Percentiles rank a stretch among this genome's conserved stretches.
Conservation (phyloP, 2,113 vertebrate species). For the Chaenocephalus aceratus region DNA sequence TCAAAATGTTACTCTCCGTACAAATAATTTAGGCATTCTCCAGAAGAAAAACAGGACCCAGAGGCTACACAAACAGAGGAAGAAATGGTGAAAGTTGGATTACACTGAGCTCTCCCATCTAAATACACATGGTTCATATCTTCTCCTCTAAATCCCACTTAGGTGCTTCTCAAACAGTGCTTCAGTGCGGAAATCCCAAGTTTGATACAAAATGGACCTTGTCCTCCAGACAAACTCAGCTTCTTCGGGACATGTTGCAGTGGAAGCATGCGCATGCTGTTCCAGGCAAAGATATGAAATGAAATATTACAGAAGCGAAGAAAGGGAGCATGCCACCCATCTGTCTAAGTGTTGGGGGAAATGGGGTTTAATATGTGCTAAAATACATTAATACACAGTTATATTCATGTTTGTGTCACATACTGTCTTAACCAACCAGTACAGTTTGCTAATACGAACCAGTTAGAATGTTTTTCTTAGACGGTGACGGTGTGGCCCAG, state of each 20-base stretch:
- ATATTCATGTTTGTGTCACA: not conserved
- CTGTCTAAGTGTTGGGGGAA: not conserved
- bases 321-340: not conserved
- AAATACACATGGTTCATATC: slow-evolving; percentile 46
- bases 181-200: slow-evolving; percentile 43
- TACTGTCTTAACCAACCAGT: too few species aligned
- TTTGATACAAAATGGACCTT: slow-evolving; percentile 38
- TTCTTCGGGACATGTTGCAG: slow-evolving; percentile 6
- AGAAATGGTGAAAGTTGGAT: not conserved
- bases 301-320: not conserved
- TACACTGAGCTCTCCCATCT: slow-evolving; percentile 4
- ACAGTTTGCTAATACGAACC: too few species aligned
- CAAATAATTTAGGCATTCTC: not conserved
- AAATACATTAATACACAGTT: not conserved
- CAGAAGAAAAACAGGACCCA: not conserved
- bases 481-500: not conserved
- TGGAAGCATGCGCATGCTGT: not conserved
- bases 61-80: not conserved
- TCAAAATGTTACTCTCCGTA: too few species aligned
- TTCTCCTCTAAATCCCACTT: slow-evolving; percentile 32
- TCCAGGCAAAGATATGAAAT: slow-evolving; percentile 4
- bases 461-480: not conserved
- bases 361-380: not conserved
- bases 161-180: slow-evolving; percentile 35
- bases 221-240: slow-evolving; percentile 34